phyloP scores from a whole-genome alignment of 1,140 invertebrate species.

The Drosophila pruinosa region DNA sequence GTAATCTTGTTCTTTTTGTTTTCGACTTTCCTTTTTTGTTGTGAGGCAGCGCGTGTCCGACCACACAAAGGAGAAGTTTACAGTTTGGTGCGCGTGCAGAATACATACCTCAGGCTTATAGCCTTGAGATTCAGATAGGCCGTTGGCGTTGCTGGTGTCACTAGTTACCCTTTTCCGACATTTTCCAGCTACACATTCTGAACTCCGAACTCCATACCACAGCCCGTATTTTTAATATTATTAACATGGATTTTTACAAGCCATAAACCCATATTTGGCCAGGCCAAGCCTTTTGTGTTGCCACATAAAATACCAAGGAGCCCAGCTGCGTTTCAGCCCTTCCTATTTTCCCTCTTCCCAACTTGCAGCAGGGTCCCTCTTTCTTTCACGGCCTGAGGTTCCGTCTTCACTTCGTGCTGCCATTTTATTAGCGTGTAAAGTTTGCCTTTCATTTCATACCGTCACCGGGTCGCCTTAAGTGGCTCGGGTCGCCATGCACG shows the following conservation, averaged over 20 bases:
- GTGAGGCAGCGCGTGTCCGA: constrained; percentile 16
- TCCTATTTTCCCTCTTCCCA: not conserved
- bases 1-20: constrained; percentile 10
- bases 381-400: not conserved
- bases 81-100: constrained; percentile 1
- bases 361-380: not conserved
- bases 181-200: not conserved
- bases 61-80: constrained; percentile 49
- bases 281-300: constrained; percentile 70
- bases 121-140: constrained; percentile 49
- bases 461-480: constrained; percentile 55
- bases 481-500: constrained; percentile 59
- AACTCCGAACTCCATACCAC: not conserved
- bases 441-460: constrained; percentile 66
- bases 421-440: constrained; percentile 75
- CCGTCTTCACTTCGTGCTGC: constrained; percentile 31
- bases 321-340: constrained; percentile 54
- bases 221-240: constrained; percentile 71
- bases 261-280: constrained; percentile 76
- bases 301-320: constrained; percentile 58
- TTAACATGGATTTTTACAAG: constrained; percentile 82
- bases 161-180: constrained; percentile 70
- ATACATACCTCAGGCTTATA: constrained; percentile 12
- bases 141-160: constrained; percentile 26
- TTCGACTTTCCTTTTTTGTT: not conserved